phyloP scores from a whole-genome alignment of 2,888 invertebrate genomes.

The Elgonia sp. region DNA sequence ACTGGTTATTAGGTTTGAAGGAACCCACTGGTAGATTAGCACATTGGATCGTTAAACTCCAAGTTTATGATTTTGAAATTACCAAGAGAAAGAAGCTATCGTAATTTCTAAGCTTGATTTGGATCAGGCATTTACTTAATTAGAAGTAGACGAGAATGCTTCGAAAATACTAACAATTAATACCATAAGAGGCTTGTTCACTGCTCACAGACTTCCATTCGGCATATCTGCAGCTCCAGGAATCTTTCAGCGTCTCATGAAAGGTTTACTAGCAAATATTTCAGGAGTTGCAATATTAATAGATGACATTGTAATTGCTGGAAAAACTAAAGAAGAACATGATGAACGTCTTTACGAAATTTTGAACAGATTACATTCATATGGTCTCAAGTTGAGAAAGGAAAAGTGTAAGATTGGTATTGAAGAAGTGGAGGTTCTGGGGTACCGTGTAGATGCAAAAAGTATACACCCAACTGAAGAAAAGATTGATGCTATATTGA shows the following conservation, averaged over 20 bases:
- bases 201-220: not conserved
- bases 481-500: not conserved
- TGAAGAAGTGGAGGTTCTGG: too few species aligned
- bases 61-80: too few species aligned
- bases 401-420: too few species aligned
- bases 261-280: not conserved
- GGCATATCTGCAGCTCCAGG: constrained; percentile 1
- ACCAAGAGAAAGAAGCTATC: too few species aligned
- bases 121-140: not conserved
- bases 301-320: too few species aligned
- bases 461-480: not conserved
- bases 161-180: not conserved
- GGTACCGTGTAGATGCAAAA: too few species aligned
- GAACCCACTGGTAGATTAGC: too few species aligned
- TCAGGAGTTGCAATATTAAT: not conserved
- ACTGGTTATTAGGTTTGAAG: too few species aligned
- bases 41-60: too few species aligned
- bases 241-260: not conserved
- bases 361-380: too few species aligned
- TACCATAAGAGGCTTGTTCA: not conserved
- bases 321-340: too few species aligned
- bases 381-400: not conserved
- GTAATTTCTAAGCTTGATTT: not conserved
- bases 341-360: too few species aligned
- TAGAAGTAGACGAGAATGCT: not conserved